Conservation (phyloP, 2,888 invertebrate species). For the Acrocera orbiculus region DNA sequence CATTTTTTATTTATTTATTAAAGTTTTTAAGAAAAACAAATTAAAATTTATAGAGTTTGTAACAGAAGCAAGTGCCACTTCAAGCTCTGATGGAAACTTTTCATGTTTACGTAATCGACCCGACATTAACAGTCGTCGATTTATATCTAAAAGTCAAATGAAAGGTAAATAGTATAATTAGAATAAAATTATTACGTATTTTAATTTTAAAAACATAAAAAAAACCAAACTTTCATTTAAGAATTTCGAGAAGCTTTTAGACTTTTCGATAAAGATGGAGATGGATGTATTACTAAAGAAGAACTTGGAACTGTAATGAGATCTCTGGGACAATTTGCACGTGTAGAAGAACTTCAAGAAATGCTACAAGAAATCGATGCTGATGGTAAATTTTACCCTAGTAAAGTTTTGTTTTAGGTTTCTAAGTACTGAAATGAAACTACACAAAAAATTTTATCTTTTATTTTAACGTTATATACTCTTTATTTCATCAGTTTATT, state of each 20-base stretch:
- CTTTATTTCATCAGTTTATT: no score
- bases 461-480: no score
- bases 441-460: no score
- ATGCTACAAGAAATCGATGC: constrained; percentile 73
- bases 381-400: constrained; percentile 46
- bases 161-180: constrained; percentile 38
- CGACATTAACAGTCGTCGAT: constrained; percentile 17
- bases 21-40: no score
- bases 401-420: no score
- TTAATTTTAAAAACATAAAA: background rate
- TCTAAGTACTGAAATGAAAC: no score
- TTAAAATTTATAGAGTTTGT: constrained; percentile 13
- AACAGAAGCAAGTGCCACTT: no score
- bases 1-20: constrained; percentile 13
- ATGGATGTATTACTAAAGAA: constrained; percentile 74
- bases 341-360: constrained; percentile 69
- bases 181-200: background rate
- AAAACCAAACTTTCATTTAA: constrained; percentile 20
- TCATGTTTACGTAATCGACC: constrained; percentile 15
- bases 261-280: constrained; percentile 74
- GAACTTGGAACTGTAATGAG: constrained; percentile 74
- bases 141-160: constrained; percentile 55
- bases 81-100: constrained; percentile 18
- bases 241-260: constrained; percentile 76
- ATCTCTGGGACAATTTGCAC: constrained; percentile 69